Evolutionary conservation across 2,113 vertebrate species (phyloP).

Genomic region (Telmatochromis brachygnathus): DNA sequence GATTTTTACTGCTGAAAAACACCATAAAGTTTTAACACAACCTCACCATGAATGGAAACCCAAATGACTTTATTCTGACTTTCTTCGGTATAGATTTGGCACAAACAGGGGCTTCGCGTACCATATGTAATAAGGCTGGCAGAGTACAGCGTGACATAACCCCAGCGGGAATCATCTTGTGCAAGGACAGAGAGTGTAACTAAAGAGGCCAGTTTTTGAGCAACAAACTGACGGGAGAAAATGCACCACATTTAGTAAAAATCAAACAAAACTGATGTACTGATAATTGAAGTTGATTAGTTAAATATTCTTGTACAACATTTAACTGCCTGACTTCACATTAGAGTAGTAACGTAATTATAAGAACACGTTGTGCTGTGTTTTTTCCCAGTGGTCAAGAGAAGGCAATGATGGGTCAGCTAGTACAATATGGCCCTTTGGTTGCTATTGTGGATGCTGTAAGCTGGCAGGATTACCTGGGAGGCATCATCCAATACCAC

Average conservation of each 20-base stretch:
- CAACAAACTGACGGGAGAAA: not conserved
- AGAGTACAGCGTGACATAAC: not conserved
- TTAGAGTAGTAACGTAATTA: not conserved
- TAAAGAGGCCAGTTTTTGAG: not conserved
- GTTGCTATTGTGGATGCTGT: conserved; percentile 82
- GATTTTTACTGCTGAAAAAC: not conserved
- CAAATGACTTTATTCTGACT: not conserved
- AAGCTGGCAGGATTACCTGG: conserved; percentile 94
- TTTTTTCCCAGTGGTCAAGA: conserved; percentile 70
- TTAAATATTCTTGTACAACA: not conserved
- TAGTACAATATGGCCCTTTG: conserved; percentile 80
- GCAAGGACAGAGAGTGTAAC: not conserved
- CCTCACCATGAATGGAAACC: not conserved
- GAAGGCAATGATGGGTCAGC: conserved; percentile 77
- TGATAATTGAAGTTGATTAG: not conserved
- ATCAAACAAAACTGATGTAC: not conserved
- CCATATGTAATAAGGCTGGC: not conserved
- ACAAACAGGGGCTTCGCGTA: not conserved
- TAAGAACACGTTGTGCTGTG: not conserved
- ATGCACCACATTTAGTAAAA: not conserved
- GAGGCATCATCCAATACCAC: conserved; percentile 90
- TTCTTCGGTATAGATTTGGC: not conserved
- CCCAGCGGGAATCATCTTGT: not conserved
- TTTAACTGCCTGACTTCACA: not conserved
- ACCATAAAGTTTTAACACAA: not conserved